Evolutionary conservation across 2,113 vertebrate genomes (phyloP), one percentile per base, ranked within the genome.

Genomic region (Osmerus mordax): DNA sequence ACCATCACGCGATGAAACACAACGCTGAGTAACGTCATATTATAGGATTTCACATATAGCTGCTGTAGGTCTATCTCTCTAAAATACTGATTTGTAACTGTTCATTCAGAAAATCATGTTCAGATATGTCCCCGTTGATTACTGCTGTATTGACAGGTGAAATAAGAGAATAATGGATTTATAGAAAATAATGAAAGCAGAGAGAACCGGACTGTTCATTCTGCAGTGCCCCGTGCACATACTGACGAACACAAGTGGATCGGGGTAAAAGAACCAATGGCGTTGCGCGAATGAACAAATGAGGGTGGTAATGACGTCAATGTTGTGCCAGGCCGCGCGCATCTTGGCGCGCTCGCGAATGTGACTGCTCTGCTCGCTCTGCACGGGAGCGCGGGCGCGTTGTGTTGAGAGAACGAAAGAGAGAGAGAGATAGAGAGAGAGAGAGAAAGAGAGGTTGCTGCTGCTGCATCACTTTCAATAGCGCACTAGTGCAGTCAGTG

Each of bases 281-380:
- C 86, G 86, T 47, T 47, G 84, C 89, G 86, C 88, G 83, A 90
- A 87, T 79, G 67, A 73, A 70, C 71, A 71, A 86, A 86, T 90
- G 74, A 77, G 78, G 75, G 67, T 75, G 82, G 56, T 75, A 47
- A 82, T 91, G 90, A 91, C 91, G 91, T 92, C 89, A 91, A 88
- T 87, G 81, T 84, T 73, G 64, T 23, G 56, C 51, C 68, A 21
- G 69, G 69, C 81, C 72, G 75, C 74, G 67, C 76, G 63, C 58
- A 51, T 72, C 71, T 83, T 83, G 83, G 77, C 56, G 64, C 67
- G 32, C 59, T 58, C 56, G 69, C 60, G 77, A 56, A 56, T 56
- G 4, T 47, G 41, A 47, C 41, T 47, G 41, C 41, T 47, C 9
- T 12, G 41, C 41, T 47, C 9, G 41, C 41, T 47, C 41, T 47